A percentile compares a stretch with the other conserved stretches of the same genome.
Conservation (phyloP, 2,888 invertebrate species). For the Drosophila paranaensis region DNA sequence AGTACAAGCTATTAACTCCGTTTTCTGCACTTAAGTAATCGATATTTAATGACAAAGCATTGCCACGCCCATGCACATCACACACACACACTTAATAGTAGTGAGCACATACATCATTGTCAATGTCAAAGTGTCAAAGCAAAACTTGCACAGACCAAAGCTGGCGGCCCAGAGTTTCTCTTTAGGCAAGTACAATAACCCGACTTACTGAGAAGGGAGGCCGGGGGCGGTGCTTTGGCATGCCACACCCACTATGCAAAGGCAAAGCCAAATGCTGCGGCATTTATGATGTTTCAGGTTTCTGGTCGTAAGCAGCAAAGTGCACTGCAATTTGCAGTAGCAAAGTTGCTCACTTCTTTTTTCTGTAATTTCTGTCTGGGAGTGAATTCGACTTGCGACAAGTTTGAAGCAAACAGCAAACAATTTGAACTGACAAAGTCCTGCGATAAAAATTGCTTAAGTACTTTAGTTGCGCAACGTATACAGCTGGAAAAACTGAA, state of each 20-base stretch:
- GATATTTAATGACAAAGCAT: slow-evolving; percentile 72
- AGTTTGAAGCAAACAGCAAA: slow-evolving; percentile 65
- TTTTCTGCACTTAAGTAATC: slow-evolving; percentile 60
- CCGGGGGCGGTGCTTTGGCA: slow-evolving; percentile 34
- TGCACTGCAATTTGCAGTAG: slow-evolving; percentile 67
- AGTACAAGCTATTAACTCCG: slow-evolving; percentile 52
- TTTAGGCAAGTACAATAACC: slow-evolving; percentile 59
- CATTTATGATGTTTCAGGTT: slow-evolving; percentile 71
- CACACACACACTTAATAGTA: slow-evolving; percentile 27
- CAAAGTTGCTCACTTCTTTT: slow-evolving; percentile 37
- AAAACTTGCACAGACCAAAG: slow-evolving; percentile 63
- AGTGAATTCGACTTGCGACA: slow-evolving; percentile 56
- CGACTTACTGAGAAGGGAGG: slow-evolving; percentile 9
- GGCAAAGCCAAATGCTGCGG: slow-evolving; percentile 30
- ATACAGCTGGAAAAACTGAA: slow-evolving; percentile 22
- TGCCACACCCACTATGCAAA: slow-evolving; percentile 58
- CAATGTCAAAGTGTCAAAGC: slow-evolving; percentile 82
- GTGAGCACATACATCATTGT: slow-evolving; percentile 81
- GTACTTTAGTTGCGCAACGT: slow-evolving; percentile 70
- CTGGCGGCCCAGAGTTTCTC: slow-evolving; percentile 40
- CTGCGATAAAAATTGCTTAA: slow-evolving; percentile 75
- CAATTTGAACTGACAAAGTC: slow-evolving; percentile 79
- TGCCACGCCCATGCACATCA: slow-evolving; percentile 47
- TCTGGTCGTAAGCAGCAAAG: slow-evolving; percentile 36
- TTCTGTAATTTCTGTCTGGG: slow-evolving; percentile 5